These are phyloP conservation scores for Rotaria macrura DNA, from an alignment of 2,888 invertebrate species.

Conservation along the genomic window DNA sequence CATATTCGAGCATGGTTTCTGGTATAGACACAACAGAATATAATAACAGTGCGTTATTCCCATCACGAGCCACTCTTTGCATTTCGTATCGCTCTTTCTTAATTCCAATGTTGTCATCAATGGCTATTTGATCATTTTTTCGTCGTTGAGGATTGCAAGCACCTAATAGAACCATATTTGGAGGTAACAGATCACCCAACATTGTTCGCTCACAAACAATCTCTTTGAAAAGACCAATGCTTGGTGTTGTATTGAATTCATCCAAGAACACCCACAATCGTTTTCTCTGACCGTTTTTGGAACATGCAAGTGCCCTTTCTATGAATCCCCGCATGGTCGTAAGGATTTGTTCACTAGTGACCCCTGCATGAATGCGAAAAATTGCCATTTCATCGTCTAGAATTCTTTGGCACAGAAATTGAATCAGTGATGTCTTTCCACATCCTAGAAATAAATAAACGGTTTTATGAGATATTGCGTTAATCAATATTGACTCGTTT, in stretches of 20 bases:
- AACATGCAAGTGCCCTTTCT: conserved; percentile 36
- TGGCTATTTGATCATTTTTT: conserved; percentile 35
- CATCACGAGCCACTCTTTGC: not conserved
- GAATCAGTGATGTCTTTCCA: conserved; percentile 44
- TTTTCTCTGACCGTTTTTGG: not conserved
- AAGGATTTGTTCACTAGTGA: conserved; percentile 40
- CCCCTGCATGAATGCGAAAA: conserved; percentile 42
- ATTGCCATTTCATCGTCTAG: conserved; percentile 37
- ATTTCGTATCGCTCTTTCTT: conserved; percentile 15
- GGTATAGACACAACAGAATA: conserved; percentile 25
- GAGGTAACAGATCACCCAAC: conserved; percentile 38
- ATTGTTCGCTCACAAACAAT: conserved; percentile 44
- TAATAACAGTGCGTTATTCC: not conserved
- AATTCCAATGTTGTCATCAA: not conserved
- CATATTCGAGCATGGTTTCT: too few relatives aligned
- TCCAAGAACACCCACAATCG: conserved; percentile 37
- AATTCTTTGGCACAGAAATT: conserved; percentile 44
- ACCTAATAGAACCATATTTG: conserved; percentile 43
- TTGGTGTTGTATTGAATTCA: conserved; percentile 46
- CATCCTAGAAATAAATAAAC: conserved; percentile 37
- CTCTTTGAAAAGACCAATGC: conserved; percentile 45
- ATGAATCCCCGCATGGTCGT: conserved; percentile 40
- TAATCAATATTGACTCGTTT: too few relatives aligned
- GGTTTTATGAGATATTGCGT: too few relatives aligned
- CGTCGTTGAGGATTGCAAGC: conserved; percentile 47